Conservation (phyloP, 1,140 invertebrate species). For the Ladona fulva region DNA sequence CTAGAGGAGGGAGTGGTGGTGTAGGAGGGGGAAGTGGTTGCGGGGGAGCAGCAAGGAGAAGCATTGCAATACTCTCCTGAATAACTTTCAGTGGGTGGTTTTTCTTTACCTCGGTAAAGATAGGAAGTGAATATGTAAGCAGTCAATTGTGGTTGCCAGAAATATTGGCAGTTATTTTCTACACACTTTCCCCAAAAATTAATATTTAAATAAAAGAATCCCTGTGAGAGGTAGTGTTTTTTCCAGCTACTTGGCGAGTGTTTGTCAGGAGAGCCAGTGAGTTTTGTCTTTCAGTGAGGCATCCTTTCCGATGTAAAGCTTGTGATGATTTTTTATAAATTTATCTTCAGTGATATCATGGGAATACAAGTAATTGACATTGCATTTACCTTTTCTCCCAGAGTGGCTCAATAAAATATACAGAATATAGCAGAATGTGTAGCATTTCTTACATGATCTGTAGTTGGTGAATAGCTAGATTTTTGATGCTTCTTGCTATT, state of each 20-base stretch:
- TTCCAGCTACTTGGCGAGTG: neutral
- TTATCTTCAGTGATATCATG: neutral
- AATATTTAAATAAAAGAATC: neutral
- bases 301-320: neutral
- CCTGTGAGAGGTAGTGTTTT: conserved; percentile 3
- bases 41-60: conserved; percentile 48
- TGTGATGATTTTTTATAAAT: neutral
- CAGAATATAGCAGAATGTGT: too few species aligned
- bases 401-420: neutral
- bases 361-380: neutral
- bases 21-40: neutral
- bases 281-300: conserved; percentile 8
- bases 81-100: conserved; percentile 25
- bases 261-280: neutral
- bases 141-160: neutral
- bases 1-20: conserved; percentile 50
- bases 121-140: neutral
- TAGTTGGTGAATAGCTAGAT: too few species aligned
- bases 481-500: too few species aligned
- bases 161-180: neutral
- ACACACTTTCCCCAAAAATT: neutral
- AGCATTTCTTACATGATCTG: too few species aligned
- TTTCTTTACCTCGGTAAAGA: conserved; percentile 36
- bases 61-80: conserved; percentile 83
- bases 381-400: conserved; percentile 1